phyloP scores from a whole-genome alignment of 2,888 invertebrate genomes.

The Drepana falcataria region DNA sequence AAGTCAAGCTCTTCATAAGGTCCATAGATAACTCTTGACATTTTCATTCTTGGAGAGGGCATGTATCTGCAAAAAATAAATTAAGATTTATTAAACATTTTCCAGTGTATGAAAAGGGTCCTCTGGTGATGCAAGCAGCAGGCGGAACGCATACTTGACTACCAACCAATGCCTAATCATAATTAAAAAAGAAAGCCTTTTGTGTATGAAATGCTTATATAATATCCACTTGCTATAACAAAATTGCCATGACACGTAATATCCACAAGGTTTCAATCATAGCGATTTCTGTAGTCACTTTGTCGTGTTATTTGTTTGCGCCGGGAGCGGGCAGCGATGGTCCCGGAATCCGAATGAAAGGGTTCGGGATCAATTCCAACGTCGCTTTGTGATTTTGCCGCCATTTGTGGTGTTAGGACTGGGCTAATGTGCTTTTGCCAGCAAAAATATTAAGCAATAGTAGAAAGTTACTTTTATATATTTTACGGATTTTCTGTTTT shows the following conservation, averaged over 20 bases:
- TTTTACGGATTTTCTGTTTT: neutral
- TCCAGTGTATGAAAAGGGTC: too few relatives aligned
- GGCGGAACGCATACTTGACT: too few relatives aligned
- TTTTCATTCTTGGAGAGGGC: too few relatives aligned
- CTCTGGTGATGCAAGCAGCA: too few relatives aligned
- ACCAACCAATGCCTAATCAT: too few relatives aligned
- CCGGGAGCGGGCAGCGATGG: constrained; percentile 46
- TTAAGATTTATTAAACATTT: too few relatives aligned
- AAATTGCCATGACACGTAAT: constrained; percentile 21
- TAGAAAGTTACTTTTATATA: neutral
- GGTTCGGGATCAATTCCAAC: constrained; percentile 27
- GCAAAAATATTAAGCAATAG: neutral
- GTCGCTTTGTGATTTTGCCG: constrained; percentile 12
- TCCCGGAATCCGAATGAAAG: constrained; percentile 48
- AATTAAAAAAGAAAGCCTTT: neutral
- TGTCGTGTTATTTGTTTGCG: constrained; percentile 61
- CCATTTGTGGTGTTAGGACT: constrained; percentile 2
- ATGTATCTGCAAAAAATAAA: too few relatives aligned
- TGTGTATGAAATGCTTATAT: neutral
- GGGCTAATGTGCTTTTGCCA: neutral
- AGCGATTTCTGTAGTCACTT: constrained; percentile 53
- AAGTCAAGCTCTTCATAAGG: too few relatives aligned
- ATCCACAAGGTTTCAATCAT: constrained; percentile 42
- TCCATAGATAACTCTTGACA: too few relatives aligned
- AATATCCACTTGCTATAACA: neutral